Evolutionary conservation across 1,140 invertebrate genomes (phyloP), one percentile per base, ranked within the genome.

Genomic region (Augochlora pura): DNA sequence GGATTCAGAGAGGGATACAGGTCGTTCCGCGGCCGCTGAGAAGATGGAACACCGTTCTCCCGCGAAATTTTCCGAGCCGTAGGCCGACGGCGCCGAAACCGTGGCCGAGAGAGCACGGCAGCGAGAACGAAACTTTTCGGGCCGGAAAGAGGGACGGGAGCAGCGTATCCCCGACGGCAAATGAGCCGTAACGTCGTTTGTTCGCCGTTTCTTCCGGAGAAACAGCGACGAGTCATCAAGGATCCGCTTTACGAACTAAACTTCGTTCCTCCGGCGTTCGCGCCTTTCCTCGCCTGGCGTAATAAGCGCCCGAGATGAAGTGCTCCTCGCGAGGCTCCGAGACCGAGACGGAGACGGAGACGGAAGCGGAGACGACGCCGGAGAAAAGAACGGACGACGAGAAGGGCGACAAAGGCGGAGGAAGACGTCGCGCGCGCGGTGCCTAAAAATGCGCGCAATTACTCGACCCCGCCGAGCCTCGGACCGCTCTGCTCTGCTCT

Each of bases 221-320:
- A 80, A 84, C 83, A 71, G 73, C 77, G 71, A 71, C 79, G 82
- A 80, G 83, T 84, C 83, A 80, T 84, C 83, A 80, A 84, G 82
- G 77, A 75, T 72, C 71, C 68, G 82, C 69, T 85, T 85, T 84
- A 74, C 67, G 49, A 64, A 66, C 74, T 83, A 85, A 85, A 84
- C 83, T 84, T 84, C 82, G 65, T 52, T 80, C 60, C 23, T 57
- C 21, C 38, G 38, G 4, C 32, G 60, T 72, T 78, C 38, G 32
- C 69, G 76, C 18, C 60, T 25, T n/a, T 16, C 54, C 57, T 70
- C 27, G 27, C 27, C 38, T 38, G 23, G 42, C 57, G 60, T 78
- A 72, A 78, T 78, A 78, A 65, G 23, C 72, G 46, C 54, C 27
- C 46, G 78, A 63, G 65, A 62, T 25, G 57, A 80, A 54, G n/a